Percentiles rank a stretch among this genome's conserved stretches.
Conservation (phyloP, 64 coral and sea anemone species). For the Anthopleura sola region DNA sequence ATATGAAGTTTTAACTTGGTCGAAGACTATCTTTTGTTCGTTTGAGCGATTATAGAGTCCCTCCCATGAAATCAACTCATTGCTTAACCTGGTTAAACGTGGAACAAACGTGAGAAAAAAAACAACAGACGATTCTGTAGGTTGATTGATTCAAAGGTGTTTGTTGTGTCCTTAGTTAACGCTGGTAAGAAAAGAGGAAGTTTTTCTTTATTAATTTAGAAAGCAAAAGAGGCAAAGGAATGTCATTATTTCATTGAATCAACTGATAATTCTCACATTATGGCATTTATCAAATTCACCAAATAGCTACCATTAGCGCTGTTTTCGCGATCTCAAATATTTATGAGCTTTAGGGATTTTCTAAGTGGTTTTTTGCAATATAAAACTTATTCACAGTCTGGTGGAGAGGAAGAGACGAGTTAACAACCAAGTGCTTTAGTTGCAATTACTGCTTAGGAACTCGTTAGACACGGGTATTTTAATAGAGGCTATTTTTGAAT, state of each 20-base stretch:
- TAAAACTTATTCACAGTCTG: background rate
- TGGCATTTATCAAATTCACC: conserved; percentile 22
- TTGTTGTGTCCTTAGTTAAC: background rate
- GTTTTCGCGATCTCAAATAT: conserved; percentile 14
- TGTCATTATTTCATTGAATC: conserved; percentile 10
- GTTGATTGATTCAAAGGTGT: background rate
- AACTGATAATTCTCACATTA: conserved; percentile 18
- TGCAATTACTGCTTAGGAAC: conserved; percentile 8
- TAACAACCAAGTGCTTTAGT: background rate
- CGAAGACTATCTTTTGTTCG: background rate
- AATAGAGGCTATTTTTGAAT: conserved; percentile 6
- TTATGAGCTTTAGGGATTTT: conserved; percentile 8
- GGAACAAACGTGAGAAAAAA: background rate
- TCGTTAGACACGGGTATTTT: conserved; percentile 12
- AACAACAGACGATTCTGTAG: background rate
- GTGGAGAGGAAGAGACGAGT: background rate
- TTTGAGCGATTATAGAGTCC: conserved; percentile 12
- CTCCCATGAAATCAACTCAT: conserved; percentile 13
- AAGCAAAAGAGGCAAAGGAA: background rate
- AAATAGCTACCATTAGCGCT: conserved; percentile 30
- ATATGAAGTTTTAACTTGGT: background rate
- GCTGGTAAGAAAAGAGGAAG: background rate
- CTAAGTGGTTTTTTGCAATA: conserved; percentile 1
- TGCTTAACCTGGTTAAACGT: conserved; percentile 15
- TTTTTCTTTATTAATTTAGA: background rate